These are phyloP conservation scores for Emberiza fucata DNA, from an alignment of 2,113 vertebrate species.

Conservation along the genomic window DNA sequence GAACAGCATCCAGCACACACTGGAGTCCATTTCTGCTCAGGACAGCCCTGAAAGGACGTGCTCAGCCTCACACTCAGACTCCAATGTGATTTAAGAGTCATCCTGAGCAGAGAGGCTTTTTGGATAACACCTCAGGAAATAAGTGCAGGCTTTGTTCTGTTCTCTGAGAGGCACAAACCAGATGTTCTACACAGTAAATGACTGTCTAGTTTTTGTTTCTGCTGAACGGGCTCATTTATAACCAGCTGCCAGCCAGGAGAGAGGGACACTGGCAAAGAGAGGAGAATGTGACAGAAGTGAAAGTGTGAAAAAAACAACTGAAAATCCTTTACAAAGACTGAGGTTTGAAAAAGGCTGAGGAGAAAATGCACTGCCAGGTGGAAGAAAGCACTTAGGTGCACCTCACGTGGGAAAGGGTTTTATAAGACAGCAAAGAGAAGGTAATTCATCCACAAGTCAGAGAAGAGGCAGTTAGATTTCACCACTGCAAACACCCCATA, in stretches of 20 bases:
- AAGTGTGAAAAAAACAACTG: neutral
- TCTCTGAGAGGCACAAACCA: neutral
- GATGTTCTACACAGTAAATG: neutral
- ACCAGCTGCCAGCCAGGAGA: conserved; percentile 16
- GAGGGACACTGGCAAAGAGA: neutral
- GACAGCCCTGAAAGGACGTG: neutral
- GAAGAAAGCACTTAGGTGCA: neutral
- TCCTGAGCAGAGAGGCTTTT: neutral
- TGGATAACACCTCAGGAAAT: neutral
- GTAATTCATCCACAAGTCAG: neutral
- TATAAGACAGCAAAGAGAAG: neutral
- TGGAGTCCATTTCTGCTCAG: neutral
- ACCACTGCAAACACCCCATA: neutral
- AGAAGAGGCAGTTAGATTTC: neutral
- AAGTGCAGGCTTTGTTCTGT: neutral
- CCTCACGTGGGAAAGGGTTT: neutral
- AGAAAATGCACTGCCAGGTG: neutral
- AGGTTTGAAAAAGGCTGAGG: neutral
- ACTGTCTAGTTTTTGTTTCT: conserved; percentile 16
- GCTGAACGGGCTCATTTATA: conserved; percentile 3
- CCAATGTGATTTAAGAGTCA: neutral
- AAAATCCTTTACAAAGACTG: neutral
- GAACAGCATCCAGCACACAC: neutral
- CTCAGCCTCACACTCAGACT: neutral
- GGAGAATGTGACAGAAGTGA: neutral